A percentile compares a stretch with the other conserved stretches of the same genome.
Evolutionary conservation across 2,797 vertebrate genomes (phyloP).

Genomic region (Eupleurogrammus muticus): DNA sequence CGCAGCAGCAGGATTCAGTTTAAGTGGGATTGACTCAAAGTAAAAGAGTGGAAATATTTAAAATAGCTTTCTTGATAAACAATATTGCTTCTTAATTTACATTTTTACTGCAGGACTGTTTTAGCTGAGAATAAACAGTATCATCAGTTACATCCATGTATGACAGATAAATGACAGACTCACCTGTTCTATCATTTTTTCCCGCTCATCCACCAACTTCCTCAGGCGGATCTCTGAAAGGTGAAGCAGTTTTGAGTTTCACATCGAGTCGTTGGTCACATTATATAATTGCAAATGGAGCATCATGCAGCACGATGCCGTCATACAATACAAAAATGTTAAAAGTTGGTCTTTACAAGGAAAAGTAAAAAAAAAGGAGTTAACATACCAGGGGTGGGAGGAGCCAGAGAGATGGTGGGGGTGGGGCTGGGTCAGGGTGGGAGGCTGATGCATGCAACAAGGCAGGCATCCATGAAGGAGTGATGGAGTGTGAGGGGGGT

Average conservation of each 20-base stretch:
- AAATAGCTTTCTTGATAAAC: background rate
- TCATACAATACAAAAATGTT: background rate
- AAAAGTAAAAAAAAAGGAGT: slow-evolving; percentile 28
- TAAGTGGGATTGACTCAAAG: background rate
- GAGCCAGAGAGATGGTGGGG: slow-evolving; percentile 82
- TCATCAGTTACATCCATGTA: background rate
- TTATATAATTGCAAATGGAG: background rate
- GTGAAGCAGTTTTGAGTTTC: slow-evolving; percentile 13
- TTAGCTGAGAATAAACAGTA: background rate
- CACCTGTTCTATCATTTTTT: slow-evolving; percentile 94
- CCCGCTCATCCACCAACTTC: slow-evolving; percentile 92
- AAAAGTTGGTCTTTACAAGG: slow-evolving; percentile 33
- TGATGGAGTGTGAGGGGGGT: slow-evolving; percentile 79
- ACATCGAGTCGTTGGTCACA: background rate
- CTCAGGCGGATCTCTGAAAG: slow-evolving; percentile 92
- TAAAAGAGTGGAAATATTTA: background rate
- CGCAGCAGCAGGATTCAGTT: background rate
- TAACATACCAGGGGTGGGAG: slow-evolving; percentile 88
- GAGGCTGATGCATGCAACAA: slow-evolving; percentile 89
- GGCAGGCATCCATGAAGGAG: slow-evolving; percentile 84
- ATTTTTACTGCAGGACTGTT: no score
- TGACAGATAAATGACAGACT: slow-evolving; percentile 9
- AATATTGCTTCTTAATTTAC: background rate
- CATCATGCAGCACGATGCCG: background rate
- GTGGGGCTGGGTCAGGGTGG: slow-evolving; percentile 80